A percentile compares a stretch with the other conserved stretches of the same genome.
Conservation (phyloP, 1,140 invertebrate genomes). For the Apis dorsata region DNA sequence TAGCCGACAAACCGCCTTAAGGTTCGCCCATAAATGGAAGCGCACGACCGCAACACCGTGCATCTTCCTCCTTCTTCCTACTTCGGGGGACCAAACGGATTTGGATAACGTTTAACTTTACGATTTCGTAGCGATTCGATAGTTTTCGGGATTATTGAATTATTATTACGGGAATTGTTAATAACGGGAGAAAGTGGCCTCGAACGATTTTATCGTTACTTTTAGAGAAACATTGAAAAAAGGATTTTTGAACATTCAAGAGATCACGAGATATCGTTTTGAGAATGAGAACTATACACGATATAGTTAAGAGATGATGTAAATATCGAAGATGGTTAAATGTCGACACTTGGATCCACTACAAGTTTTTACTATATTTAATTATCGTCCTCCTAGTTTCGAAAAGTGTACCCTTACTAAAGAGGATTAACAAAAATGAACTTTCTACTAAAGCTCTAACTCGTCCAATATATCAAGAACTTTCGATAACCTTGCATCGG, state of each 20-base stretch:
- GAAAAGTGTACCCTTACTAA: neutral
- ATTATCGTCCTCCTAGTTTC: neutral
- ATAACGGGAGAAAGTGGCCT: too few species aligned
- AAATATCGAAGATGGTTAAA: neutral
- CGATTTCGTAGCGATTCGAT: too few species aligned
- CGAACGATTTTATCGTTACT: too few species aligned
- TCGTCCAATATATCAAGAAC: neutral
- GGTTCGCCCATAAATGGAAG: slow-evolving; percentile 54
- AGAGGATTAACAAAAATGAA: neutral
- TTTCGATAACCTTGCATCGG: neutral
- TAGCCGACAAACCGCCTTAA: slow-evolving; percentile 48
- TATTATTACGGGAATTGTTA: too few species aligned
- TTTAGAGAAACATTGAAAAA: too few species aligned
- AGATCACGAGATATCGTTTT: too few species aligned
- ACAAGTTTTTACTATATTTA: neutral
- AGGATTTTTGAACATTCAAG: too few species aligned
- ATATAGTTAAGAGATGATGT: neutral
- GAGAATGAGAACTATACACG: too few species aligned
- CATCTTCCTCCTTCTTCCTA: neutral
- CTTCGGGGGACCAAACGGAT: too few species aligned
- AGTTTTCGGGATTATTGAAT: too few species aligned
- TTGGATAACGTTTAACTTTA: too few species aligned
- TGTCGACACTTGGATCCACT: neutral
- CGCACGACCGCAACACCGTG: slow-evolving; percentile 18
- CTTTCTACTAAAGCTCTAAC: too few species aligned